Conservation (phyloP, 1,140 invertebrate species). For the Ylistrum balloti region DNA sequence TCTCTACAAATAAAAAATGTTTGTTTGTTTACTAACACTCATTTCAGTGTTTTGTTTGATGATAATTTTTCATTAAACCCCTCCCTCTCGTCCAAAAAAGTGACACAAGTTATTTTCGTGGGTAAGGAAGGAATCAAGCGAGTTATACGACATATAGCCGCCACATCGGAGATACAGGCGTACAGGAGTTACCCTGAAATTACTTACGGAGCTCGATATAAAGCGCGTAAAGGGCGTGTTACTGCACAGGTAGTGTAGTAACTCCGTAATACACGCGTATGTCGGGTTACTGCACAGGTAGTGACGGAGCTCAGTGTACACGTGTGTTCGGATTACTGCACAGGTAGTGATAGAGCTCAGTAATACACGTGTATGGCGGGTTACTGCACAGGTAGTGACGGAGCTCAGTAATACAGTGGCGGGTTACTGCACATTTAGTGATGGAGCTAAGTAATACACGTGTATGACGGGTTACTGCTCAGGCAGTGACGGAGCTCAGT, state of each 20-base stretch:
- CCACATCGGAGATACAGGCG: background rate
- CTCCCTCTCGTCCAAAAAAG: too few species aligned
- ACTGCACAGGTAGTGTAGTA: background rate
- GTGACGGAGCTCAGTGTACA: background rate
- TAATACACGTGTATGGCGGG: conserved; percentile 19
- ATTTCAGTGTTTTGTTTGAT: too few species aligned
- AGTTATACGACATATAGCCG: background rate
- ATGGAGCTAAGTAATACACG: background rate
- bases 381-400: too few species aligned
- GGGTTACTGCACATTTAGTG: too few species aligned
- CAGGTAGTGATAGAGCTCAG: background rate
- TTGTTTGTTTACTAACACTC: too few species aligned
- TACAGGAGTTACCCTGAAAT: too few species aligned
- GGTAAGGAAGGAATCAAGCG: background rate
- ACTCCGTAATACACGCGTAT: background rate
- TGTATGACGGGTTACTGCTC: background rate
- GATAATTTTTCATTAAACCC: too few species aligned
- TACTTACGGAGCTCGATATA: background rate
- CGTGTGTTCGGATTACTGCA: background rate
- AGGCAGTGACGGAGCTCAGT: background rate
- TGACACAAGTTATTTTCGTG: too few species aligned
- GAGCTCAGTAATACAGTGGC: background rate
- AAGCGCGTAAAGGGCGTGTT: background rate
- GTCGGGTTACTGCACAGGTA: background rate
- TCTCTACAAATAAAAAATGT: too few species aligned